Conservation (phyloP, 2,888 invertebrate species). For the Amphipoea lucens region DNA sequence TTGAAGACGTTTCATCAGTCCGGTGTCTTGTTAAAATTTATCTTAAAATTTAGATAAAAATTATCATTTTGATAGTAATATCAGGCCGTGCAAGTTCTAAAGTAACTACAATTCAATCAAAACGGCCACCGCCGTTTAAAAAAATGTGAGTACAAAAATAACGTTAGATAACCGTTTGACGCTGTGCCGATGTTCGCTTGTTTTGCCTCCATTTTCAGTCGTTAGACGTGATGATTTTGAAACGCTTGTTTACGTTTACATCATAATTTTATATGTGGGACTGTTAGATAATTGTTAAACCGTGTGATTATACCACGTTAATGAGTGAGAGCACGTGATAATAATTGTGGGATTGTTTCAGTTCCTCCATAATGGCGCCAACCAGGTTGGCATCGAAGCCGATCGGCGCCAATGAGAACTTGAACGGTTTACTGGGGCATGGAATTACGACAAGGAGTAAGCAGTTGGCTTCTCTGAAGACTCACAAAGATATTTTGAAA, state of each 20-base stretch:
- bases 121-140: constrained; percentile 82
- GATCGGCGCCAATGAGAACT: constrained; percentile 86
- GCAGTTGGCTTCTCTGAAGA: constrained; percentile 88
- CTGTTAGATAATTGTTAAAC: constrained; percentile 37
- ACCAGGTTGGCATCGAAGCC: constrained; percentile 90
- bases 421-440: constrained; percentile 85
- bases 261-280: constrained; percentile 48
- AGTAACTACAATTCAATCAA: constrained; percentile 72
- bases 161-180: constrained; percentile 75
- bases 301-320: constrained; percentile 63
- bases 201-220: constrained; percentile 89
- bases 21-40: constrained; percentile 82
- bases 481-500: constrained; percentile 85
- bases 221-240: constrained; percentile 80
- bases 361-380: constrained; percentile 91
- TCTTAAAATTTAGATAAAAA: constrained; percentile 76
- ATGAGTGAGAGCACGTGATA: constrained; percentile 78
- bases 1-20: constrained; percentile 83
- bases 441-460: constrained; percentile 92
- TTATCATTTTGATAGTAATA: constrained; percentile 72
- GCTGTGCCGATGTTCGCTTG: constrained; percentile 86
- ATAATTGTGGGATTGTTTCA: constrained; percentile 74
- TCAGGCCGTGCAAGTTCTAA: constrained; percentile 74
- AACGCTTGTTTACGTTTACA: constrained; percentile 77
- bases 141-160: constrained; percentile 79